Conservation (phyloP, 2,113 vertebrate genomes). For the Atlantisia rogersi region DNA sequence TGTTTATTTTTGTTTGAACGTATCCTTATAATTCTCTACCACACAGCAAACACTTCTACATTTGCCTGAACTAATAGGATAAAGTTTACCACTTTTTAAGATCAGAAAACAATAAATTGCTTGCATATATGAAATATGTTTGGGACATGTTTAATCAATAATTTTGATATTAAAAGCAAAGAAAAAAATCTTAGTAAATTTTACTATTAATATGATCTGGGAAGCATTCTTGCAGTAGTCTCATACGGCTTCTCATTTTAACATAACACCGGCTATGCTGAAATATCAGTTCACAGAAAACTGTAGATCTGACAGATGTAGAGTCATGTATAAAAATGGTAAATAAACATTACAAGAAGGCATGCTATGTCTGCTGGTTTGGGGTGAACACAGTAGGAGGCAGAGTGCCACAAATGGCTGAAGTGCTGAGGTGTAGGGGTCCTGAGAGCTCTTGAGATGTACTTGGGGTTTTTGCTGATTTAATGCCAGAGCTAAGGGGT, state of each 20-base stretch:
- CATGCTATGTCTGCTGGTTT: neutral
- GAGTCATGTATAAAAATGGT: neutral
- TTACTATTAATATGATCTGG: neutral
- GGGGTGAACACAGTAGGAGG: neutral
- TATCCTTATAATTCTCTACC: neutral
- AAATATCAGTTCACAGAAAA: neutral
- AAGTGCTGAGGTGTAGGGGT: neutral
- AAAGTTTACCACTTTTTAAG: constrained; percentile 19
- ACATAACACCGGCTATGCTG: neutral
- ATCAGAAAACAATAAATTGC: constrained; percentile 1
- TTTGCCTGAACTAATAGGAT: constrained; percentile 16
- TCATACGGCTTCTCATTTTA: neutral
- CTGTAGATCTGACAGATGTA: neutral
- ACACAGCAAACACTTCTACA: neutral
- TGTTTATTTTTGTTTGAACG: constrained; percentile 75
- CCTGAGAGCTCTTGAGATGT: neutral
- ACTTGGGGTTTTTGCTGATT: neutral
- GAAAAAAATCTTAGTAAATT: neutral
- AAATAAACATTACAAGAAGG: neutral
- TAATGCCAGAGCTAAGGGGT: neutral
- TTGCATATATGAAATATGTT: constrained; percentile 13
- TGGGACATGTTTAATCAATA: constrained; percentile 33
- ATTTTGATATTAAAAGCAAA: constrained; percentile 16
- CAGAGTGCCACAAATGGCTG: neutral
- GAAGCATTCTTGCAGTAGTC: neutral